These are phyloP conservation scores for Ciconia maguari DNA, from an alignment of 2,113 vertebrate species.

Conservation along the genomic window DNA sequence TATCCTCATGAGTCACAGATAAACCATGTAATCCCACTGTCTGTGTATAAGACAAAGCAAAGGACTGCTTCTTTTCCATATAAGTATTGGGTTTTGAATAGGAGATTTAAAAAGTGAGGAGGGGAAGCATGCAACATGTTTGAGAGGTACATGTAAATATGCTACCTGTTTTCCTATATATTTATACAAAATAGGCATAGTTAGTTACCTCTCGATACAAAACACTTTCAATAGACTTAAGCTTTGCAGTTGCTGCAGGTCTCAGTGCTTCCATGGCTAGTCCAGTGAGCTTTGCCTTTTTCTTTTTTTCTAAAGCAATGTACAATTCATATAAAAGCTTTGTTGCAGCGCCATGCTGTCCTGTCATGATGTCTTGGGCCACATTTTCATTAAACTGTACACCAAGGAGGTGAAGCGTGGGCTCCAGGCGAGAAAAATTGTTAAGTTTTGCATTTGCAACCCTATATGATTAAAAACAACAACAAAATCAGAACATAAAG, in stretches of 20 bases:
- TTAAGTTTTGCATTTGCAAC: conserved; percentile 81
- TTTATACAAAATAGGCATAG: neutral
- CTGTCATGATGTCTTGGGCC: conserved; percentile 83
- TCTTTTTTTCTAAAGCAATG: conserved; percentile 85
- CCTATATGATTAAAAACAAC: conserved; percentile 63
- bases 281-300: conserved; percentile 73
- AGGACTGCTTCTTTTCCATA: neutral
- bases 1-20: neutral
- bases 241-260: conserved; percentile 61
- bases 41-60: neutral
- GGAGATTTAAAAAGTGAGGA: neutral
- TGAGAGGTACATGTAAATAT: neutral
- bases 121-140: neutral
- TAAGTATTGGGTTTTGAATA: neutral
- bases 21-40: neutral
- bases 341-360: conserved; percentile 82
- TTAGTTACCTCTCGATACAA: conserved; percentile 78
- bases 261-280: conserved; percentile 76
- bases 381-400: conserved; percentile 83
- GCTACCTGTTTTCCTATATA: neutral
- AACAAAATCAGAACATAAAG: neutral
- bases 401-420: conserved; percentile 84
- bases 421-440: conserved; percentile 90
- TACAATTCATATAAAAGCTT: conserved; percentile 89
- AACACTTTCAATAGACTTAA: conserved; percentile 74